Evolutionary conservation across 2,888 invertebrate species (phyloP), one percentile per base, ranked within the genome.

Genomic region (Zele albiditarsus): DNA sequence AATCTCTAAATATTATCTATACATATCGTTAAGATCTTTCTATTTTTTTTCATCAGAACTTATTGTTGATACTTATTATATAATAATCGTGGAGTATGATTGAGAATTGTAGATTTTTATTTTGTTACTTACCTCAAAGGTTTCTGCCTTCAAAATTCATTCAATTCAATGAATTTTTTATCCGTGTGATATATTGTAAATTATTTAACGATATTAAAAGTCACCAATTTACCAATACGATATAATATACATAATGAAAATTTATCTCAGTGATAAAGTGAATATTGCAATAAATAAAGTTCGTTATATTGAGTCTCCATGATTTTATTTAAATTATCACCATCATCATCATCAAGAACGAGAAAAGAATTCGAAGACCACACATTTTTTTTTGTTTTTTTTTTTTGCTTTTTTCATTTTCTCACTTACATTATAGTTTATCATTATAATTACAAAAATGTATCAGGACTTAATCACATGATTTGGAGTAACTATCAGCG

Each of bases 391-490:
- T 53, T 53, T 20, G 20, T 31, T 72, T 80, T 82, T 79, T 62
- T 71, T 49, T 62, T 74, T 73, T 62, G 25, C 31, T 5, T 46
- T 53, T 69, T 66, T 16, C 16, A 63, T 70, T 73, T 78, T 78
- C 79, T 69, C 75, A 78, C 80, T 63, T 78, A 78, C 73, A 78
- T 80, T 78, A 80, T 72, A 66, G 71, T 77, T 77, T 74, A 76
- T 76, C 69, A 74, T 79, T 76, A 77, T 81, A 78, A 79, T 82
- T 82, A 82, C 81, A 81, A 81, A 83, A 79, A 78, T 74, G 73
- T 71, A 62, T 69, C 77, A 73, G 77, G 76, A 77, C 71, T 75
- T 80, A 71, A 74, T 71, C 71, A 73, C 78, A 71, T 71, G 75
- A 74, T 79, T 77, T 79, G 53, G 60, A 74, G 68, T 72, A 69